A percentile compares a stretch with the other conserved stretches of the same genome.
phyloP scores from a whole-genome alignment of 2,113 vertebrate species.

The Stictonetta naevosa region DNA sequence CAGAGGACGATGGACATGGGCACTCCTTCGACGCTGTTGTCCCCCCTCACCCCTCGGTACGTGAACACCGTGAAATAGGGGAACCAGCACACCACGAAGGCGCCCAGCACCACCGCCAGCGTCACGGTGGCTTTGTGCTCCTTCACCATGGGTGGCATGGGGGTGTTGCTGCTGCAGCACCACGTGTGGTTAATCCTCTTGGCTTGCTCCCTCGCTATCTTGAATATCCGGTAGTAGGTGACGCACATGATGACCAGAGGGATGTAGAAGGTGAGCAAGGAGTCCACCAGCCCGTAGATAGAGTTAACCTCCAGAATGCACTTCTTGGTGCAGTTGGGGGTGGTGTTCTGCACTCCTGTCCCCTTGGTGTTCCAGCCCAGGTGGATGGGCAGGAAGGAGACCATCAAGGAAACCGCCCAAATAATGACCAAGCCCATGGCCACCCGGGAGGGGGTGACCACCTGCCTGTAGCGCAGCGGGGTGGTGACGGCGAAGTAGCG shows the following conservation, averaged over 20 bases:
- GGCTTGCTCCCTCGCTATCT: slow-evolving; percentile 91
- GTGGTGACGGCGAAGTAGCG: slow-evolving; percentile 91
- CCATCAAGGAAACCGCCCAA: slow-evolving; percentile 88
- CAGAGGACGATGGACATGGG: slow-evolving; percentile 81
- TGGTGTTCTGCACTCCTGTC: slow-evolving; percentile 79
- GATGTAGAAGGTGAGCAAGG: slow-evolving; percentile 90
- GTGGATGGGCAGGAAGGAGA: slow-evolving; percentile 95
- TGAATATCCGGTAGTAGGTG: slow-evolving; percentile 91
- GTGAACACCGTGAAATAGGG: slow-evolving; percentile 92
- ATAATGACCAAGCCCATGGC: slow-evolving; percentile 82
- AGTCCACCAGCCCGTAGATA: slow-evolving; percentile 86
- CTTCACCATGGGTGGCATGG: slow-evolving; percentile 72
- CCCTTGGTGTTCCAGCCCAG: slow-evolving; percentile 93
- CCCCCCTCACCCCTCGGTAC: slow-evolving; percentile 79
- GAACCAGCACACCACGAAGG: slow-evolving; percentile 92
- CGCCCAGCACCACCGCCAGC: slow-evolving; percentile 89
- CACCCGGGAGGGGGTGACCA: slow-evolving; percentile 84
- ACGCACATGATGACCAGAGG: slow-evolving; percentile 91
- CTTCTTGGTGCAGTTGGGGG: neutral
- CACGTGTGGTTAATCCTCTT: slow-evolving; percentile 82
- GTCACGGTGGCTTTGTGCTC: slow-evolving; percentile 96
- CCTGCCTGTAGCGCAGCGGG: slow-evolving; percentile 86
- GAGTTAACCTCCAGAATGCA: slow-evolving; percentile 89
- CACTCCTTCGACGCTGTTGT: slow-evolving; percentile 46
- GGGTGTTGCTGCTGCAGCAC: slow-evolving; percentile 66